Conservation (phyloP, 2,113 vertebrate genomes). For the Orthonyx spaldingii region DNA sequence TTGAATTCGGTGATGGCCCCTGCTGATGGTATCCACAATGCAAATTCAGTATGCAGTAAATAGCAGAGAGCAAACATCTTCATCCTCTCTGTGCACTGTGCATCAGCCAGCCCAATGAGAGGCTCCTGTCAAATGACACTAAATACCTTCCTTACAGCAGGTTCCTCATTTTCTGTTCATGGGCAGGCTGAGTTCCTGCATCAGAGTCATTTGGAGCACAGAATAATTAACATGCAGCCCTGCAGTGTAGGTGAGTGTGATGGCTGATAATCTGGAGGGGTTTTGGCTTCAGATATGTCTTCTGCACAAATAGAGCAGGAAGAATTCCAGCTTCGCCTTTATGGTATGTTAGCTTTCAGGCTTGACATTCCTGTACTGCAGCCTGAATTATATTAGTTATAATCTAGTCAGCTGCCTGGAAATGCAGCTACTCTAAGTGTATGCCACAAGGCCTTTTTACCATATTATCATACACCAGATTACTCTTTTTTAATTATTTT, state of each 20-base stretch:
- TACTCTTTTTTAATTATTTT: background rate
- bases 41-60: background rate
- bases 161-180: too few species aligned
- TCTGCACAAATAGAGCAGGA: background rate
- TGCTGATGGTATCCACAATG: background rate
- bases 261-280: background rate
- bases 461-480: background rate
- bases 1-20: background rate
- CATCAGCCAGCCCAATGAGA: fast-evolving
- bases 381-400: background rate
- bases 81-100: background rate
- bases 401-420: background rate
- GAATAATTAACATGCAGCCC: background rate
- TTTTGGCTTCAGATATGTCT: background rate
- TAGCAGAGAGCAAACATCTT: background rate
- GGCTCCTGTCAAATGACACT: background rate
- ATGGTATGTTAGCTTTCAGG: background rate
- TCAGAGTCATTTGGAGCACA: background rate
- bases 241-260: background rate
- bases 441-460: background rate
- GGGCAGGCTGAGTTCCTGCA: background rate
- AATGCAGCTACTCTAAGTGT: background rate
- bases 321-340: background rate
- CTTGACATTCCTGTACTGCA: background rate
- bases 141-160: too few species aligned